Conservation (phyloP, 2,113 vertebrate genomes). For the Oncorhynchus masou region DNA sequence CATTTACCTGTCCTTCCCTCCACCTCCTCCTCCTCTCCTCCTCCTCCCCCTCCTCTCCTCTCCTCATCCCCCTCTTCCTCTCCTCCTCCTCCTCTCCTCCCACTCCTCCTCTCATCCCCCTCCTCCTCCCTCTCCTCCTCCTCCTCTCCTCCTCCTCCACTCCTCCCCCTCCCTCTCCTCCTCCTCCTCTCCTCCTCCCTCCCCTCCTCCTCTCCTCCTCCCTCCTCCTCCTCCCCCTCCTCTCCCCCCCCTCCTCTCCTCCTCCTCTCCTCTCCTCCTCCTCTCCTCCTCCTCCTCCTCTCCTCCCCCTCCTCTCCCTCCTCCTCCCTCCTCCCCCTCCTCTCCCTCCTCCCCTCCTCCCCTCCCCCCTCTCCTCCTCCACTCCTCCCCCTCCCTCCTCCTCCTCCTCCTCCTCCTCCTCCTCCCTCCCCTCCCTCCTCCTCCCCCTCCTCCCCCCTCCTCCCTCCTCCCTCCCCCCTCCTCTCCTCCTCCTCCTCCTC, state of each 20-base stretch:
- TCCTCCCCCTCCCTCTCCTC: fast-evolving
- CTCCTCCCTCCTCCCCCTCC: no score
- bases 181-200: fast-evolving
- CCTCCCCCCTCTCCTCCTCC: background rate
- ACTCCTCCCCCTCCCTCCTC: no score
- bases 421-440: fast-evolving
- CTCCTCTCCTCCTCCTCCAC: no score
- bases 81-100: no score
- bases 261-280: fast-evolving
- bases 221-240: fast-evolving
- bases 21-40: constrained; percentile 38
- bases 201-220: fast-evolving
- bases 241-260: fast-evolving
- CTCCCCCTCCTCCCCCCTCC: fast-evolving
- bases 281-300: fast-evolving
- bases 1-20: constrained; percentile 4
- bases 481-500: fast-evolving
- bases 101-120: fast-evolving
- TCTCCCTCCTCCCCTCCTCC: background rate
- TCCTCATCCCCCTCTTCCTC: fast-evolving
- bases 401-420: fast-evolving
- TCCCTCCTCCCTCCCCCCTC: no score
- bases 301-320: no score
- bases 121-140: fast-evolving
- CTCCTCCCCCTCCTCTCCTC: constrained; percentile 12